Percentiles rank a stretch among this genome's conserved stretches.
Evolutionary conservation across 1,140 invertebrate species (phyloP).

Genomic region (Callitettix versicolor): DNA sequence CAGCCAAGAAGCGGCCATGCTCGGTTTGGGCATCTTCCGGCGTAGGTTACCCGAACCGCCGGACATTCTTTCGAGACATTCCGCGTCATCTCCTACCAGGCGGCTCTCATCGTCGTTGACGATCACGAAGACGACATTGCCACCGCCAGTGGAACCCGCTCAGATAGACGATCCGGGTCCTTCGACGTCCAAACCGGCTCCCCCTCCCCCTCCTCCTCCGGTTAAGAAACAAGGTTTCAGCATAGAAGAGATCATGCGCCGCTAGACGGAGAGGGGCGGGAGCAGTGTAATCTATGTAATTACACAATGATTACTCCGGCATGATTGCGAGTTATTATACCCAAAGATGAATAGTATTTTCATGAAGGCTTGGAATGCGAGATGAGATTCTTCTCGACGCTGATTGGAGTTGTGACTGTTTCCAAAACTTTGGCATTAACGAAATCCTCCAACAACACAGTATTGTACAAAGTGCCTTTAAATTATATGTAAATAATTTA

Average conservation of each 20-base stretch:
- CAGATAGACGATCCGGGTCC: background rate
- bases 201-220: slow-evolving; percentile 26
- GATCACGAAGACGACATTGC: slow-evolving; percentile 1
- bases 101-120: background rate
- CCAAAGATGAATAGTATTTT: too few species aligned
- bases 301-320: too few species aligned
- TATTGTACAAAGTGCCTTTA: too few species aligned
- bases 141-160: slow-evolving; percentile 2
- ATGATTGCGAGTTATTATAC: too few species aligned
- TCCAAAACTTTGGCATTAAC: too few species aligned
- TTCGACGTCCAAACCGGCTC: slow-evolving; percentile 9
- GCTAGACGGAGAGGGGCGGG: slow-evolving; percentile 1
- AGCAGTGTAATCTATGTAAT: too few species aligned
- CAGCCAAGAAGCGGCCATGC: slow-evolving; percentile 2
- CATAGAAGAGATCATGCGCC: slow-evolving; percentile 67
- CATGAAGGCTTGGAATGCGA: too few species aligned
- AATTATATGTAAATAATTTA: too few species aligned
- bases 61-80: slow-evolving; percentile 1
- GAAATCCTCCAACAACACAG: too few species aligned
- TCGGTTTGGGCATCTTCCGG: slow-evolving; percentile 15
- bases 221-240: slow-evolving; percentile 54
- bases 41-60: slow-evolving; percentile 15
- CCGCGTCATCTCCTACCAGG: background rate
- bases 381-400: too few species aligned
- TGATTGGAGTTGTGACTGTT: too few species aligned